Evolutionary conservation across 2,888 invertebrate genomes (phyloP).

Genomic region (Dynastes maya): DNA sequence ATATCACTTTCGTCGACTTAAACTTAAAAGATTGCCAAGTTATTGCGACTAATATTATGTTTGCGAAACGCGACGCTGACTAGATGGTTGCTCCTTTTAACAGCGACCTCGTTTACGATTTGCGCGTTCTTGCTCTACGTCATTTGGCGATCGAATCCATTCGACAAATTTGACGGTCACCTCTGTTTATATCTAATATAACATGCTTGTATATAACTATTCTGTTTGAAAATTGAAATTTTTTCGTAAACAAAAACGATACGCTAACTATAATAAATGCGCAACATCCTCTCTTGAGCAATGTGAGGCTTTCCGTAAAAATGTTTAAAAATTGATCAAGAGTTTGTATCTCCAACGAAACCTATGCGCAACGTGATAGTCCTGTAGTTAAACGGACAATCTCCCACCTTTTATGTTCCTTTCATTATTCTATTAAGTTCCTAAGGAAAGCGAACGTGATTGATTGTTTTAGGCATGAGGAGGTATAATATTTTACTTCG

Average conservation of each 20-base stretch:
- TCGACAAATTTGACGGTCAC: slow-evolving; percentile 43
- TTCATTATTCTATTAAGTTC: no score
- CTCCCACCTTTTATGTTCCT: no score
- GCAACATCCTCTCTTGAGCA: background rate
- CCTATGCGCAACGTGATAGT: no score
- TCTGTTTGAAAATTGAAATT: background rate
- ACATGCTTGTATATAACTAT: slow-evolving; percentile 5
- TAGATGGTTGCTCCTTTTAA: slow-evolving; percentile 45
- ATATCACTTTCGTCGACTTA: slow-evolving; percentile 5
- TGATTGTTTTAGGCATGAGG: no score
- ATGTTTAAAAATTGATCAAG: no score
- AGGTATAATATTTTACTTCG: no score
- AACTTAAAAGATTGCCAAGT: slow-evolving; percentile 34
- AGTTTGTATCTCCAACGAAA: no score
- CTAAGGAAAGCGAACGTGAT: no score
- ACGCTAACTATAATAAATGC: background rate
- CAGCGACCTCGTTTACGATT: slow-evolving; percentile 47
- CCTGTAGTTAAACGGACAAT: no score
- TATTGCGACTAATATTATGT: slow-evolving; percentile 42
- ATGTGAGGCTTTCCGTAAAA: no score
- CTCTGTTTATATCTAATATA: slow-evolving; percentile 17
- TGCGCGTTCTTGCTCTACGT: slow-evolving; percentile 42
- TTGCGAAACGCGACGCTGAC: slow-evolving; percentile 40
- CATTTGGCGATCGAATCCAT: slow-evolving; percentile 33
- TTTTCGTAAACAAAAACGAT: background rate